These are phyloP conservation scores for Bujurquina vittata DNA, from an alignment of 2,113 vertebrate genomes.

Conservation along the genomic window DNA sequence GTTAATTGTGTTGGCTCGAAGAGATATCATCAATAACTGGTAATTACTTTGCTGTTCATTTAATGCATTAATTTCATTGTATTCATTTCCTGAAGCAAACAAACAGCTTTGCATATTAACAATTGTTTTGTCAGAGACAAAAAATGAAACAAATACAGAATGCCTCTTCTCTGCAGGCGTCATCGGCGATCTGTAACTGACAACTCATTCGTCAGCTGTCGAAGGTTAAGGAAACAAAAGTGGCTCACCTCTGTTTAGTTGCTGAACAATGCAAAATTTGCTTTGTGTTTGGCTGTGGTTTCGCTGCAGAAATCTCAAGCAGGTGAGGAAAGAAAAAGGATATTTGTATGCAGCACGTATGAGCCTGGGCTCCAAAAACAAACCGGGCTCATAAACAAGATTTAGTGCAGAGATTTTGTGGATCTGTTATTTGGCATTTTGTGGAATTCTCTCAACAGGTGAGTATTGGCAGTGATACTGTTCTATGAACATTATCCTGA, in stretches of 20 bases:
- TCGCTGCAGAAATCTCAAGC: background rate
- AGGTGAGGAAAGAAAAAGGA: background rate
- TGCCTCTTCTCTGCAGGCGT: background rate
- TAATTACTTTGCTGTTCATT: constrained; percentile 21
- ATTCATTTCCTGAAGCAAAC: constrained; percentile 15
- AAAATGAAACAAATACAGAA: background rate
- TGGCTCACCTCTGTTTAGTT: background rate
- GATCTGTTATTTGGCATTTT: constrained; percentile 1
- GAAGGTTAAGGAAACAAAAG: background rate
- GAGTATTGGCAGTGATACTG: background rate
- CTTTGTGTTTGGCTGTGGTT: background rate
- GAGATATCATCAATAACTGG: constrained; percentile 13
- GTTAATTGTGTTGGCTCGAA: constrained; percentile 15
- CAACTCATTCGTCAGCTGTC: constrained; percentile 11
- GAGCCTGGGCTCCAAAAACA: background rate
- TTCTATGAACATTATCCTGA: background rate
- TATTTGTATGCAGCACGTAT: background rate
- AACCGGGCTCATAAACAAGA: background rate
- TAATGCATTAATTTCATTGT: background rate
- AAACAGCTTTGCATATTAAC: constrained; percentile 5
- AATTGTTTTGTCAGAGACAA: background rate
- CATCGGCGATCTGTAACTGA: background rate
- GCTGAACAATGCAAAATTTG: background rate
- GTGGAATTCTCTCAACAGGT: constrained; percentile 4
- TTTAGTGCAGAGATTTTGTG: background rate